These are phyloP conservation scores for Gymnothorax javanicus DNA, from an alignment of 2,797 vertebrate species.

Conservation along the genomic window DNA sequence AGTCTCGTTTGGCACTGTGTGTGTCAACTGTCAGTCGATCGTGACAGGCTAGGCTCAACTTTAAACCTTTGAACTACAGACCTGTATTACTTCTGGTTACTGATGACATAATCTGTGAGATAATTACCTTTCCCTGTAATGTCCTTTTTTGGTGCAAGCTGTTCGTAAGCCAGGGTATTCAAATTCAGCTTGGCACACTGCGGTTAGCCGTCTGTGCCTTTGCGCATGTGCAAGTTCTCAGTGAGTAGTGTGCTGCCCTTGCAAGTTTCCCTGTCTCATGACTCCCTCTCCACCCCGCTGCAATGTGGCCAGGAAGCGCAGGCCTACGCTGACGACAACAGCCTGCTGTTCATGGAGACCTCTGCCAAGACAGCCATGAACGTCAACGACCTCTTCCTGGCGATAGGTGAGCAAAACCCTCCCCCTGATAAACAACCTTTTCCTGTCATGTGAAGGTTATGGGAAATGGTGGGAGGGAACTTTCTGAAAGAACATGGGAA, in stretches of 20 bases:
- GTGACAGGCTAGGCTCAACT: too few species aligned
- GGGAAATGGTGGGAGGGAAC: too few species aligned
- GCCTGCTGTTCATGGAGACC: slow-evolving; percentile 80
- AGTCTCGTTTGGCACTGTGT: background rate
- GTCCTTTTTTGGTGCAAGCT: too few species aligned
- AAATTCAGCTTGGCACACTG: too few species aligned
- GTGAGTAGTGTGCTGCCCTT: background rate
- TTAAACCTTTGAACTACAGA: too few species aligned
- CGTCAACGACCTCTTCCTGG: slow-evolving; percentile 78
- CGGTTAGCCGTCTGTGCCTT: background rate
- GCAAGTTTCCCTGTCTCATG: background rate
- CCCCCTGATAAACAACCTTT: background rate
- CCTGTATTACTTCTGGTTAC: too few species aligned
- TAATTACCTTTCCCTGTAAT: too few species aligned
- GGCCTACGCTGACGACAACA: slow-evolving; percentile 80
- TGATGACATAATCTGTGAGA: too few species aligned
- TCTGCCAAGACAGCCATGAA: slow-evolving; percentile 82
- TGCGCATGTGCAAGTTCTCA: background rate
- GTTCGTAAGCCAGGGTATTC: too few species aligned
- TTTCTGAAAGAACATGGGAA: background rate
- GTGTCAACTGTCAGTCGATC: too few species aligned
- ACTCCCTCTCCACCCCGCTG: background rate
- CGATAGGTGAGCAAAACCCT: slow-evolving; percentile 70
- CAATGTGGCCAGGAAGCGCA: slow-evolving; percentile 70
- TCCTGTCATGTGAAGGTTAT: too few species aligned